phyloP scores from a whole-genome alignment of 1,140 invertebrate species.

The Caenorhabditis briggsae region DNA sequence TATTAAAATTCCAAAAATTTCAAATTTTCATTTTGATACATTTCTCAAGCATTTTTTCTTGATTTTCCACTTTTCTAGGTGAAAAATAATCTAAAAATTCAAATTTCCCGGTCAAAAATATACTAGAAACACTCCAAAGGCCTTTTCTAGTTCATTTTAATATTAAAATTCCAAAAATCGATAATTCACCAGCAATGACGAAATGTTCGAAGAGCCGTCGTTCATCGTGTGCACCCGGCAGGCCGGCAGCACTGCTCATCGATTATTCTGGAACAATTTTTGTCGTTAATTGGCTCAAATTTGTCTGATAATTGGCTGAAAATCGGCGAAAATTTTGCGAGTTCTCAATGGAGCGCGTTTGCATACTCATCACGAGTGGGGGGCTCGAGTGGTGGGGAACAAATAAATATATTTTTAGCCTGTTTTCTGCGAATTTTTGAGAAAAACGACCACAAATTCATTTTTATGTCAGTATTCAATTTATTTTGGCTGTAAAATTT shows the following conservation, averaged over 20 bases:
- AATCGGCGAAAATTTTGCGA: neutral
- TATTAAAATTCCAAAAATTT: neutral
- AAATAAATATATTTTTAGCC: conserved; percentile 3
- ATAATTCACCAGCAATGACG: conserved; percentile 92
- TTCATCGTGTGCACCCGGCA: conserved; percentile 59
- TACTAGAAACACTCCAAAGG: no score
- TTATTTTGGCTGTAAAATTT: neutral
- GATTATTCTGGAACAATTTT: neutral
- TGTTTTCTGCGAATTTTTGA: no score
- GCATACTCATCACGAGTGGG: conserved; percentile 13
- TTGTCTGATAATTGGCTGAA: neutral
- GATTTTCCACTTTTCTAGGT: neutral
- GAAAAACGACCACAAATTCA: neutral
- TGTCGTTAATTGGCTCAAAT: neutral
- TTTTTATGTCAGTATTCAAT: neutral
- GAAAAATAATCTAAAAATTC: no score
- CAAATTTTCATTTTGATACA: no score
- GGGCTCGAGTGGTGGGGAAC: no score
- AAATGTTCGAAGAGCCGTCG: conserved; percentile 85
- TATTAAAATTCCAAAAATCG: neutral
- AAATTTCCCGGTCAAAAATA: neutral
- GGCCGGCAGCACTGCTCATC: conserved; percentile 18
- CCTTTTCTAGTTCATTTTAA: no score
- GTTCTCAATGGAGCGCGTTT: conserved; percentile 4
- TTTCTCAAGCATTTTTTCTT: neutral